These are phyloP conservation scores for Bugulina stolonifera DNA, from an alignment of 2,888 invertebrate genomes.

Conservation along the genomic window DNA sequence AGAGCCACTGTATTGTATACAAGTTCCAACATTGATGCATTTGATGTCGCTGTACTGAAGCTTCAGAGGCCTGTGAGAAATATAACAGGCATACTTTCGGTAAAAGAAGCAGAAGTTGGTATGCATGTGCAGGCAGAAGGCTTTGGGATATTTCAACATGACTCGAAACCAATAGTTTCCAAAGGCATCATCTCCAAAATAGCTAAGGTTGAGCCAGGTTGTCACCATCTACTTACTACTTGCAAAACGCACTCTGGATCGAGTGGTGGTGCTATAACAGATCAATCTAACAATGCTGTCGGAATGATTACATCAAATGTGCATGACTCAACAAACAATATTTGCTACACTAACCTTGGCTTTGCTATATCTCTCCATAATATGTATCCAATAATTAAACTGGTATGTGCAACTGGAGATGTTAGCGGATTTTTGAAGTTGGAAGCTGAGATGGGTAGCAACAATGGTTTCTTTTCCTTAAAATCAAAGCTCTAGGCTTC, in stretches of 20 bases:
- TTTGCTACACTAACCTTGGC: neutral
- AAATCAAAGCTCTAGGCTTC: constrained; percentile 12
- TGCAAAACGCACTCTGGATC: neutral
- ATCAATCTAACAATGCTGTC: neutral
- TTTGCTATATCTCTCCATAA: neutral
- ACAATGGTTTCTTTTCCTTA: neutral
- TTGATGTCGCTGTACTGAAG: constrained; percentile 13
- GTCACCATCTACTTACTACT: neutral
- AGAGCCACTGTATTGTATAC: neutral
- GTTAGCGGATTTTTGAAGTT: neutral
- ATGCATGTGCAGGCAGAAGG: neutral
- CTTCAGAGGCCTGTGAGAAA: neutral
- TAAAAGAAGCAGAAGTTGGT: neutral
- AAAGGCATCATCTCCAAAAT: neutral
- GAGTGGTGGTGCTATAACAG: neutral
- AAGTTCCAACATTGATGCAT: neutral
- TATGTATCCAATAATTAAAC: neutral
- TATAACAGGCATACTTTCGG: neutral
- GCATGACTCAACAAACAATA: neutral
- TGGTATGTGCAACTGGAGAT: neutral
- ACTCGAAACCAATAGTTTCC: neutral
- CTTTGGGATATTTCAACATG: neutral
- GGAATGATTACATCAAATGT: constrained; percentile 1
- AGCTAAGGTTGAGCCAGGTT: neutral
- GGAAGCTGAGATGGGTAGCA: neutral